Base-by-base conservation (phyloP, 2,113 vertebrate genomes). In the Notothenia rossii region DNA sequence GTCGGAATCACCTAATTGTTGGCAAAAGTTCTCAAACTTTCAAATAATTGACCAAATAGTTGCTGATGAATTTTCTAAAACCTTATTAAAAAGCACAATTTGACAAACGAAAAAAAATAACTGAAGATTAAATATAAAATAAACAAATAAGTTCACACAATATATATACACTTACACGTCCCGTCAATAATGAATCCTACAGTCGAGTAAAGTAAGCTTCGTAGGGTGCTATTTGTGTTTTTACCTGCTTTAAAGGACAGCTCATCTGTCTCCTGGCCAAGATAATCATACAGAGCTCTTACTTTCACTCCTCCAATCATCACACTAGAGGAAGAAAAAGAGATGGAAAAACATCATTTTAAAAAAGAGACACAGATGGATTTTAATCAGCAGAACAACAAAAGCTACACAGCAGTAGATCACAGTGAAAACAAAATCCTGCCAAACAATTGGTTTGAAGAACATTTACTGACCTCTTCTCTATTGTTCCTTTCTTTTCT, bases 211-310 rank as follows among this genome's bases (percentile, higher is more conserved):
- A 10, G 7, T 15, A 18, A 0, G 53, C 22, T 20, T 36, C 9
- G 15, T 45, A 1, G 2, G 11, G 9, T 1, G 7, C 6, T 13
- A 6, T 0, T 15, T 17, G 43, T 20, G 45, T 66, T 7, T 66
- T 83, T 74, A 95, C 94, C 94, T 87, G 94, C 92, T 93, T 94
- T 94, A 87, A 95, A 95, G 22, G 94, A 94, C n/a, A 95, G 92
- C 75, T 95, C 95, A 40, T 95, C 95, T 0, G 92, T 94, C 65
- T 95, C 95, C 89, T 95, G 95, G 60, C 95, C 94, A n/a, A 81
- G 74, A 2, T 95, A 95, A 58, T 95, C 94, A 65, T 95, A 95
- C 71, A 95, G 89, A 75, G 95, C 93, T 86, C 92, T 83, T 7
- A 95, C 95, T 67, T 51, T 89, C 59, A 95, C 94, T 58, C 94